These are phyloP conservation scores for Acleris emargana DNA, from an alignment of 2,888 invertebrate genomes.

Conservation along the genomic window DNA sequence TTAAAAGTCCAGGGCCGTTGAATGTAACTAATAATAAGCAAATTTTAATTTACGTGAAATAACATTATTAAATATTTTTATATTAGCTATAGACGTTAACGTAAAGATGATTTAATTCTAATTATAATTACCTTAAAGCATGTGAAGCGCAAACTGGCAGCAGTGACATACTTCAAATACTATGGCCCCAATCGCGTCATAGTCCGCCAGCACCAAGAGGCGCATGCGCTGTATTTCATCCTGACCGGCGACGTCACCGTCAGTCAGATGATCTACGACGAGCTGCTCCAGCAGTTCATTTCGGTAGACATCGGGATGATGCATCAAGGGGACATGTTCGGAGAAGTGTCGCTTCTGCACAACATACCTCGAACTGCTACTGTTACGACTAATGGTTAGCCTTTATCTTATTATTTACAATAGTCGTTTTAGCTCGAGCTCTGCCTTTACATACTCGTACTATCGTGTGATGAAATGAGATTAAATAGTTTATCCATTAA, in stretches of 20 bases:
- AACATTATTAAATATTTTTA: not conserved
- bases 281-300: conserved; percentile 69
- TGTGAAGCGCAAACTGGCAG: conserved; percentile 85
- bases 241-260: conserved; percentile 82
- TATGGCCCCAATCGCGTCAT: conserved; percentile 83
- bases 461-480: not conserved
- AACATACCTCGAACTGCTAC: conserved; percentile 85
- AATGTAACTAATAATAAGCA: not conserved
- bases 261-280: conserved; percentile 78
- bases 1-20: not conserved
- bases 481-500: not conserved
- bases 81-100: not conserved
- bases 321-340: conserved; percentile 85
- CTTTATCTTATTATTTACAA: not conserved
- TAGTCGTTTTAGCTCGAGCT: too few relatives aligned
- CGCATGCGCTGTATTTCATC: conserved; percentile 86
- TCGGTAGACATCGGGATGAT: conserved; percentile 78
- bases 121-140: conserved; percentile 58
- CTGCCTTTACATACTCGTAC: too few relatives aligned
- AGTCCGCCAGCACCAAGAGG: conserved; percentile 84
- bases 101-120: not conserved
- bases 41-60: not conserved
- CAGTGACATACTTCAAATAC: conserved; percentile 85
- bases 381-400: conserved; percentile 79
- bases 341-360: conserved; percentile 86